Evolutionary conservation across 1,140 invertebrate species (phyloP).

Genomic region (Caerostris extrusa): DNA sequence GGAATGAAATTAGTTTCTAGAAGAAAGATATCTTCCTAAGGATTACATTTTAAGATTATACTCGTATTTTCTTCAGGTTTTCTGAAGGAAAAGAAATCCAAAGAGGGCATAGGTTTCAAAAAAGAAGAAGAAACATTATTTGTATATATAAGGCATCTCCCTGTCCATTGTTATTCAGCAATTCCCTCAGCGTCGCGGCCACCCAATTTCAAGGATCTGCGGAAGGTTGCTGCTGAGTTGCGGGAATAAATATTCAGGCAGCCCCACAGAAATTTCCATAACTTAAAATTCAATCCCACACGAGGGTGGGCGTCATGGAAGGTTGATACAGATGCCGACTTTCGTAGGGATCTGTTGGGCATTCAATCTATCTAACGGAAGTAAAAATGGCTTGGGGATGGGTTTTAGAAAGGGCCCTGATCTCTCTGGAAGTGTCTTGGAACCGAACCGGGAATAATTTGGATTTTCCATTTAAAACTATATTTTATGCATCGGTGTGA

Average conservation of each 20-base stretch:
- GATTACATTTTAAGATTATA: too few species aligned
- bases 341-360: slow-evolving; percentile 19
- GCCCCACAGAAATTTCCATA: slow-evolving; percentile 38
- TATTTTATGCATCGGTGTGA: too few species aligned
- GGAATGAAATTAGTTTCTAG: too few species aligned
- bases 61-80: background rate
- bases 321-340: slow-evolving; percentile 59
- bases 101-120: background rate
- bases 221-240: background rate
- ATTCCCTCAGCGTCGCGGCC: background rate
- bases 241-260: slow-evolving; percentile 48
- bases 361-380: slow-evolving; percentile 43
- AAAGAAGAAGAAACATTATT: slow-evolving; percentile 17
- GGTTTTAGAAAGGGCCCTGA: slow-evolving; percentile 20
- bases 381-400: slow-evolving; percentile 41
- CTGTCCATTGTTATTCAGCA: slow-evolving; percentile 55
- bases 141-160: slow-evolving; percentile 28
- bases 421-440: background rate
- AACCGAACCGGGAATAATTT: background rate
- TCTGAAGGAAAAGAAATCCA: background rate
- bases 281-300: slow-evolving; percentile 58
- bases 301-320: background rate
- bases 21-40: too few species aligned
- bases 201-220: slow-evolving; percentile 34
- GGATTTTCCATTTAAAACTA: background rate